phyloP scores from a whole-genome alignment of 2,888 invertebrate genomes.

The Adineta ricciae region DNA sequence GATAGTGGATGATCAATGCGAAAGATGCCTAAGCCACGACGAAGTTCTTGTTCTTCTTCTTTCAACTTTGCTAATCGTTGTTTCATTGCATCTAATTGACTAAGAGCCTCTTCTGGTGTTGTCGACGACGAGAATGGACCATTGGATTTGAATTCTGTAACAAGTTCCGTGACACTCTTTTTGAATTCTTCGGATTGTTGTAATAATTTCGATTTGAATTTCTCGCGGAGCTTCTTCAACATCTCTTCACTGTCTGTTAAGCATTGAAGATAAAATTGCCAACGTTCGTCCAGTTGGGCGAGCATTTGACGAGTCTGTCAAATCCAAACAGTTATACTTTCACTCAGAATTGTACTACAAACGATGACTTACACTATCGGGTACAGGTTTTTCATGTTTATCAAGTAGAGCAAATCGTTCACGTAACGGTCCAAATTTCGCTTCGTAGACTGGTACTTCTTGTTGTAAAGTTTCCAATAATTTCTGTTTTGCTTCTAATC shows the following conservation, averaged over 20 bases:
- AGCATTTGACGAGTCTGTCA: constrained; percentile 42
- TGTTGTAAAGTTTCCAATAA: constrained; percentile 61
- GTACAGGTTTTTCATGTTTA: constrained; percentile 65
- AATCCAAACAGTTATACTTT: no score
- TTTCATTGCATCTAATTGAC: constrained; percentile 41
- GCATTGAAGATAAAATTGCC: constrained; percentile 63
- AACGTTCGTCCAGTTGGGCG: constrained; percentile 56
- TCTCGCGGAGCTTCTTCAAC: constrained; percentile 60
- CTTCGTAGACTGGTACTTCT: constrained; percentile 60
- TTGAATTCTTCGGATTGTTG: constrained; percentile 64
- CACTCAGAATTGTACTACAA: not conserved
- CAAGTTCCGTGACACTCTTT: constrained; percentile 59
- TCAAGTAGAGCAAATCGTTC: constrained; percentile 60
- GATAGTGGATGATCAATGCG: constrained; percentile 63
- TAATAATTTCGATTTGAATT: constrained; percentile 60
- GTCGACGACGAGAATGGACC: constrained; percentile 48
- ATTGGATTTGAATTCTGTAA: constrained; percentile 62
- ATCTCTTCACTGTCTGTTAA: constrained; percentile 65
- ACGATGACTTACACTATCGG: constrained; percentile 54
- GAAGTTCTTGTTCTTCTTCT: constrained; percentile 59
- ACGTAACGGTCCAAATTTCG: constrained; percentile 64
- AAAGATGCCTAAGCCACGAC: constrained; percentile 63
- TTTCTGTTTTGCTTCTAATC: constrained; percentile 61
- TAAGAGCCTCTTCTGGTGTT: constrained; percentile 40
- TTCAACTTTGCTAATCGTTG: constrained; percentile 52